Evolutionary conservation across 1,140 invertebrate species (phyloP), one percentile per base, ranked within the genome.

Genomic region (Mya arenaria): DNA sequence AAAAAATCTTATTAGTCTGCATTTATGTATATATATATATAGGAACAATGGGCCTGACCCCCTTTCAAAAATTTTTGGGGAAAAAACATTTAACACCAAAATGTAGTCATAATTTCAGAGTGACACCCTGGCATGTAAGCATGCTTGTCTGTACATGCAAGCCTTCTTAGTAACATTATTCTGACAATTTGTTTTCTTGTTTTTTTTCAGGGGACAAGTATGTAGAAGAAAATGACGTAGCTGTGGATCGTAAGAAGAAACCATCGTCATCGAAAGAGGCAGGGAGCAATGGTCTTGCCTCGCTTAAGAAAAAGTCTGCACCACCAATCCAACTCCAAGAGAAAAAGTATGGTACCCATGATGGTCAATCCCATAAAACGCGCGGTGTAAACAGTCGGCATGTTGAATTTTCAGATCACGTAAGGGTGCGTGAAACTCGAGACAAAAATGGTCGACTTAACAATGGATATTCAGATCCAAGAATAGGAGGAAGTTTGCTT

Each of bases 161-260:
- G n/a, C n/a, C n/a, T n/a, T n/a, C n/a, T n/a, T n/a, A n/a, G n/a
- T n/a, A n/a, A n/a, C n/a, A n/a, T n/a, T n/a, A n/a, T n/a, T n/a
- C n/a, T n/a, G n/a, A n/a, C n/a, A n/a, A n/a, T n/a, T n/a, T n/a
- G n/a, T n/a, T n/a, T 44, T 36, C 32, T 28, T 28, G 13, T 78
- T 0, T 79, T 3, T 32, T 72, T 81, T 62, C 78, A 81, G 78
- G 72, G 23, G 68, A 81, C 41, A 81, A 81, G 55, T 81, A 81
- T 52, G 58, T 62, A 41, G 66, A 71, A 63, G 78, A 81, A 23
- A 17, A 62, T 37, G 78, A 62, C 34, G 63, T 28, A 13, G 62
- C 30, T 19, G 55, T 71, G 41, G 17, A 19, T 10, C 37, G 8
- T 37, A 78, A 41, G 58, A 78, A 78, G 34, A 17, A 32, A 5